phyloP scores from a whole-genome alignment of 1,140 invertebrate species.

The Drosophila rufa region DNA sequence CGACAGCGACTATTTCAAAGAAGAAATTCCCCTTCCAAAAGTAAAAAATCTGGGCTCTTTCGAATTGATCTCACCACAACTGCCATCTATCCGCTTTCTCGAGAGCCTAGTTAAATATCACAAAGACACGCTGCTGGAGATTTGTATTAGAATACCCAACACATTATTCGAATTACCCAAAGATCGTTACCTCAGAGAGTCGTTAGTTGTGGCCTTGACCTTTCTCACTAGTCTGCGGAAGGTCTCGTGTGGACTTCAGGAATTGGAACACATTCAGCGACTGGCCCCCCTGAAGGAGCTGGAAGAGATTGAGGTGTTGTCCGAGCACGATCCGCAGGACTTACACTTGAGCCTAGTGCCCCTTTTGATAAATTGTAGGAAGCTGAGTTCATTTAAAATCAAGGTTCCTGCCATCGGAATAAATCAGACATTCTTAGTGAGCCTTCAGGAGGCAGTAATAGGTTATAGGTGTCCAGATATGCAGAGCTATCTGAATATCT shows the following conservation, averaged over 20 bases:
- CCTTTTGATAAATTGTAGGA: background rate
- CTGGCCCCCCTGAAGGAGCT: slow-evolving; percentile 5
- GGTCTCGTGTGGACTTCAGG: background rate
- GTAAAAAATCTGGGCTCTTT: slow-evolving; percentile 1
- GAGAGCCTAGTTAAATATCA: background rate
- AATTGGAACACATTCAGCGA: slow-evolving; percentile 4
- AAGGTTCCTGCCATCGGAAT: background rate
- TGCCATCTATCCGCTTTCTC: background rate
- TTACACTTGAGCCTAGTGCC: background rate
- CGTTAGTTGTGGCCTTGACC: background rate
- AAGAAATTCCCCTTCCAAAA: slow-evolving; percentile 1
- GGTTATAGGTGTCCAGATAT: background rate
- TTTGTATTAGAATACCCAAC: background rate
- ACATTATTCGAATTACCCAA: background rate
- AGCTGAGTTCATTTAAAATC: slow-evolving; percentile 6
- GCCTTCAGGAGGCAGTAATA: background rate
- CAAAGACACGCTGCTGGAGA: background rate
- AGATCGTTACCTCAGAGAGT: background rate
- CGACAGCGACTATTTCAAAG: rapidly evolving
- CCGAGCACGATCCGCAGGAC: slow-evolving; percentile 2
- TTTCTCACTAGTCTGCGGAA: background rate
- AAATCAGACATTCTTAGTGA: background rate
- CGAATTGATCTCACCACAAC: rapidly evolving
- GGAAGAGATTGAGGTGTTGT: background rate
- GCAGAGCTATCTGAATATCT: background rate